phyloP scores from a whole-genome alignment of 2,888 invertebrate genomes.

The Neria commutata region DNA sequence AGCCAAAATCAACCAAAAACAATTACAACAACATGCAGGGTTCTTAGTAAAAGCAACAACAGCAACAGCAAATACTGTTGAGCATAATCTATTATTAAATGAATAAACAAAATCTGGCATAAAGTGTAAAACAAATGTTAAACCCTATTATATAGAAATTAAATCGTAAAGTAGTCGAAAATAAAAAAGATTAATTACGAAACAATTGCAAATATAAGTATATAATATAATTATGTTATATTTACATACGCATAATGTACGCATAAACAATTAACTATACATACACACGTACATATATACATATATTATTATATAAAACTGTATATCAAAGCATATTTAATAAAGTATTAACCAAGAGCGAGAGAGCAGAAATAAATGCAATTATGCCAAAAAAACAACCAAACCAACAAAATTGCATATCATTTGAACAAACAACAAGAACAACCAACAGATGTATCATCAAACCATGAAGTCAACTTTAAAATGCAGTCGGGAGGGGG shows the following conservation, averaged over 20 bases:
- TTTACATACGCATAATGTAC: not conserved
- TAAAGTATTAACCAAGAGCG: slow-evolving; percentile 44
- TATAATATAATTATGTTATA: not conserved
- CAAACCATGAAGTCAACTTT: too few species aligned
- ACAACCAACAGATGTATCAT: too few species aligned
- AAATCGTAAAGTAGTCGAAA: too few species aligned
- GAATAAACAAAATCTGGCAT: not conserved
- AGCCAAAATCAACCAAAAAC: not conserved
- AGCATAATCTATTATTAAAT: not conserved
- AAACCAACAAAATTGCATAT: slow-evolving; percentile 26
- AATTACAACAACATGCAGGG: slow-evolving; percentile 3
- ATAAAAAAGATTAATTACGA: too few species aligned
- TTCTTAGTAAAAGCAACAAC: not conserved
- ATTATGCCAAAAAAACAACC: slow-evolving; percentile 19
- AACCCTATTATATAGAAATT: too few species aligned
- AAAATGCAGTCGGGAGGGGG: too few species aligned
- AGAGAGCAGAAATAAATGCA: slow-evolving; percentile 31
- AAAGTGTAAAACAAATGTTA: not conserved
- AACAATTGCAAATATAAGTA: not conserved
- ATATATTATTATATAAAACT: slow-evolving; percentile 24
- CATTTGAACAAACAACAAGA: too few species aligned
- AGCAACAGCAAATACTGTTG: too few species aligned
- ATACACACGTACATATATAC: slow-evolving; percentile 30
- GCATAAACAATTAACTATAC: slow-evolving; percentile 17
- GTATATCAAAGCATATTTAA: slow-evolving; percentile 33